Percentiles rank a stretch among this genome's conserved stretches.
Conservation (phyloP, 2,113 vertebrate species). For the Paedocypris sp. region DNA sequence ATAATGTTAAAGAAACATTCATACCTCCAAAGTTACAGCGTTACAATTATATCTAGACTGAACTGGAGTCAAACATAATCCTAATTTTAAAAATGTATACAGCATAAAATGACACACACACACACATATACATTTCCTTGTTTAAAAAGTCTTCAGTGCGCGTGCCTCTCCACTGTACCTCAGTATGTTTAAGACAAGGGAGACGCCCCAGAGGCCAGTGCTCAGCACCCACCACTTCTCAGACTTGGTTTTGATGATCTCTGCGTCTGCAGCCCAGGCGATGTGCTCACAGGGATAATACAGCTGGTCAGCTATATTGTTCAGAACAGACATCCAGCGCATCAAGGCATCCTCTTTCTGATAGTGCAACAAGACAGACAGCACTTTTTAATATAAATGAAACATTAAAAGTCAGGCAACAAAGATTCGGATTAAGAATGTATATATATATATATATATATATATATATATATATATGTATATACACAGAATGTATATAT, state of each 20-base stretch:
- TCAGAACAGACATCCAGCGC: conserved; percentile 73
- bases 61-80: too few species aligned
- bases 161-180: conserved; percentile 59
- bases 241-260: conserved; percentile 60
- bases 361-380: neutral
- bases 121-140: too few species aligned
- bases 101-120: too few species aligned
- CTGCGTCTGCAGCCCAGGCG: conserved; percentile 80
- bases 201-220: conserved; percentile 69
- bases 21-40: neutral
- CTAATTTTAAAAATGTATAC: too few species aligned
- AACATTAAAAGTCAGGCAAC: too few species aligned
- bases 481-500: too few species aligned
- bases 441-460: too few species aligned
- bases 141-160: too few species aligned
- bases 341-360: conserved; percentile 73
- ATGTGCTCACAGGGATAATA: conserved; percentile 94
- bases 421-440: too few species aligned
- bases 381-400: neutral
- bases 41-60: neutral
- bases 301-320: conserved; percentile 80
- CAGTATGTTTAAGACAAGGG: conserved; percentile 72
- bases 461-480: too few species aligned
- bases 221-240: conserved; percentile 77
- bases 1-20: too few species aligned